Evolutionary conservation across 2,888 invertebrate species (phyloP).

Genomic region (Agapostemon virescens): DNA sequence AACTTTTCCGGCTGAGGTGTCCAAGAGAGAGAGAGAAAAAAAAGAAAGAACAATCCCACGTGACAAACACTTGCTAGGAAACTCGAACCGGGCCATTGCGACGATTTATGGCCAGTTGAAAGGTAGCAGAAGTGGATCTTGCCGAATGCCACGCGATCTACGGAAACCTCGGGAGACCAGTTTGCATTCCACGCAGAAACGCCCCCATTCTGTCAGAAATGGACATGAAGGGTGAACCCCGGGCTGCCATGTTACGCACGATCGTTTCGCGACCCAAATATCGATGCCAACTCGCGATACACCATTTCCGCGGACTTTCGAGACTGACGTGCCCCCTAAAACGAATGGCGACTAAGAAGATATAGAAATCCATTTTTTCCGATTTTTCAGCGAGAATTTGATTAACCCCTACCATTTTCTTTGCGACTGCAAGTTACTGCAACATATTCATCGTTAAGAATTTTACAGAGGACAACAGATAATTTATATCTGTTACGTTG

Average conservation of each 20-base stretch:
- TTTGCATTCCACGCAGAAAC: constrained; percentile 52
- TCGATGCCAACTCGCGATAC: neutral
- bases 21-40: neutral
- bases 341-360: no score
- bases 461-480: no score
- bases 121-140: constrained; percentile 31
- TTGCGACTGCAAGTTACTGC: no score
- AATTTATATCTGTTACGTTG: no score
- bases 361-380: neutral
- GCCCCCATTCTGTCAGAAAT: constrained; percentile 43
- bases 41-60: constrained; percentile 26
- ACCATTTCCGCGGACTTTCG: neutral
- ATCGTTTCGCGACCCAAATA: constrained; percentile 10
- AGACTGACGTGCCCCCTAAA: neutral
- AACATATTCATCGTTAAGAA: no score
- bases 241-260: constrained; percentile 24
- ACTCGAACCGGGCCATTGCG: constrained; percentile 17
- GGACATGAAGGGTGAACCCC: constrained; percentile 48
- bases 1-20: constrained; percentile 22
- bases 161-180: constrained; percentile 44
- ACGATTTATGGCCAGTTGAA: constrained; percentile 43
- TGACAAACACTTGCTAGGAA: constrained; percentile 43
- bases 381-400: neutral
- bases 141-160: constrained; percentile 43
- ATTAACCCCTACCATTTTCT: no score